Base-by-base conservation (phyloP, 2,113 vertebrate genomes). In the Elanus axillaris region DNA sequence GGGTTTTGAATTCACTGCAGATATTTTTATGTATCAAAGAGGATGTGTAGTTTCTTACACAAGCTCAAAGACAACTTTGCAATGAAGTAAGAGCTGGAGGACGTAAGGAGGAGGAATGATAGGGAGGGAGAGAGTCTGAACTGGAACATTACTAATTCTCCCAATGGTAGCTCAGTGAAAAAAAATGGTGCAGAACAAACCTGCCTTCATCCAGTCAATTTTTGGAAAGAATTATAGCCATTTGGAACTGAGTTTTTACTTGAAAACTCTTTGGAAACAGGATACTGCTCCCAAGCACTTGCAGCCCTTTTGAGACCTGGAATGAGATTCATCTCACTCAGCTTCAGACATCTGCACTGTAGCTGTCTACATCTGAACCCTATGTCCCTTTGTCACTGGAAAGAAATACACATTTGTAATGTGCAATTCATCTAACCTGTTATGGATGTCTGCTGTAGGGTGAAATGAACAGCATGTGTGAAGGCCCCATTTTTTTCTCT, bases 251-350 rank as follows among this genome's bases (percentile, higher is more conserved):
- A 75, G 38, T 48, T 92, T 88, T 93, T 31, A 48, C 84, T 91
- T 95, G 77, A 90, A 95, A 97, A 66, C 74, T 92, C 68, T 94
- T 87, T 90, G 93, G 95, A 94, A 97, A 91, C 93, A 86, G 84
- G 66, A 82, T 85, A 68, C 66, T 94, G 69, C 83, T 96, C 91
- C 80, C 93, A 85, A 87, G 83, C 60, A 73, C 69, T 81, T 81
- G 87, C 76, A 95, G 79, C 66, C 84, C 69, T 89, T 95, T 75
- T 81, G 91, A 95, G 89, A 92, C 56, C 76, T 93, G 77, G 69
- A 91, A 86, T 40, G 77, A 91, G 92, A 82, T 95, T 60, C 21
- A 81, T 90, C 80, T 94, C 73, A 6, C 60, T 91, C 52, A 63
- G 60, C 76, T 72, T 87, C 77, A 88, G 87, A 64, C 88, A 94